A percentile compares a stretch with the other conserved stretches of the same genome.
phyloP scores from a whole-genome alignment of 1,140 invertebrate genomes.

The Drosophila repleta region DNA sequence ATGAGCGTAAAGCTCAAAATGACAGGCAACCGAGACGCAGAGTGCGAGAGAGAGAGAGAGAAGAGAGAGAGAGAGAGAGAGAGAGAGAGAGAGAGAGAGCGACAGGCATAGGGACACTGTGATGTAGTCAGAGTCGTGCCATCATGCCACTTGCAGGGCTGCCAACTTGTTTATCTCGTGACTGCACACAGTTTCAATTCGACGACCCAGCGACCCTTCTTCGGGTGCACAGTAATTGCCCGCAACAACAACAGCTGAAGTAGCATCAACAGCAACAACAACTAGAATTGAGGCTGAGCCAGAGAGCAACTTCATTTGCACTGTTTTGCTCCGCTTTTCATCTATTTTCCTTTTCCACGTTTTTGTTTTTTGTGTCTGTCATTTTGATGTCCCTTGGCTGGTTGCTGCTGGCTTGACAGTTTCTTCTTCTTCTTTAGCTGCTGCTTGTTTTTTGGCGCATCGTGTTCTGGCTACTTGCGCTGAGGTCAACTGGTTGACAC shows the following conservation, averaged over 20 bases:
- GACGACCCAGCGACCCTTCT: conserved; percentile 23
- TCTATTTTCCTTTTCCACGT: conserved; percentile 3
- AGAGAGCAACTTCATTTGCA: conserved; percentile 72
- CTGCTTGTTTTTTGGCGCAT: conserved; percentile 8
- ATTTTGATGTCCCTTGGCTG: conserved; percentile 47
- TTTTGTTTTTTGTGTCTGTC: conserved; percentile 9
- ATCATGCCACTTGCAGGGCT: conserved; percentile 64
- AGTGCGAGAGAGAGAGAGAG: background rate
- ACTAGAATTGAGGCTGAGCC: conserved; percentile 27
- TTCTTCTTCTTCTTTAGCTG: conserved; percentile 32
- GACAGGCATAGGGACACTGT: background rate
- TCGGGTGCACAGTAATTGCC: conserved; percentile 64
- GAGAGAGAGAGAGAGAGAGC: background rate
- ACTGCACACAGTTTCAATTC: conserved; percentile 59
- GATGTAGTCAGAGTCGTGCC: conserved; percentile 4
- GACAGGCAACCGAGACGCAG: conserved; percentile 42
- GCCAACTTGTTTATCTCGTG: conserved; percentile 76
- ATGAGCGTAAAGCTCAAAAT: conserved; percentile 75
- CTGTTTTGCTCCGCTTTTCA: conserved; percentile 31
- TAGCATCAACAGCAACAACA: conserved; percentile 39
- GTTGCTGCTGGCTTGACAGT: conserved; percentile 34
- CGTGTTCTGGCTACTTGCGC: conserved; percentile 59
- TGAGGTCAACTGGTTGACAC: conserved; percentile 78
- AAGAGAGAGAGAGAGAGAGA: background rate
- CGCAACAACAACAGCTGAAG: conserved; percentile 22